Base-by-base conservation (phyloP, 2,797 vertebrate genomes). In the Bovichtus diacanthus region DNA sequence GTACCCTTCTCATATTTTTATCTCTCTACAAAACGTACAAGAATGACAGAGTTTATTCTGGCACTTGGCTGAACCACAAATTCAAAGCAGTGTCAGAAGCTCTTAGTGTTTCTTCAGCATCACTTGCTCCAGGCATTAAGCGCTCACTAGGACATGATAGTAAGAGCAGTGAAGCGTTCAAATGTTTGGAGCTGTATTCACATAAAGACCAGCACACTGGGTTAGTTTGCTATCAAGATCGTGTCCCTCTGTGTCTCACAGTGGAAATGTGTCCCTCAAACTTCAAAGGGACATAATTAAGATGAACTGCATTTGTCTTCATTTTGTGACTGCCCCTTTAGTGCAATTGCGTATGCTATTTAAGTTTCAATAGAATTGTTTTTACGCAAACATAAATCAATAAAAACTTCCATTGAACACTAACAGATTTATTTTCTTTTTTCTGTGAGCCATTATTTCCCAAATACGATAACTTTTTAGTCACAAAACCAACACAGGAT, bases 31-130 rank as follows among this genome's bases (percentile, higher is more conserved):
- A 75, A 61, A 63, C 62, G 62, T 49, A 11, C 1, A 63, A 50
- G 50, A 61, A 36, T 58, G 4, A 19, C 34, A 62, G 36, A 70
- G 18, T n/a, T 31, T 46, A 1, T n/a, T 54, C 21, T 43, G 31
- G 2, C 12, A 44, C 39, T 58, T 46, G 11, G 19, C 65, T 68
- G 51, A 53, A 64, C n/a, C 7, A 16, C 43, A 43, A 79, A 83
- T 58, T 65, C 27, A 66, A 58, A 71, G 77, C 54, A 21, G 25
- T 9, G 46, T 74, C 53, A 39, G 50, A 47, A 16, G 49, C 53
- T 44, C 12, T 66, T 58, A 23, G 55, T 71, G 29, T 31, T 38
- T 13, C 65, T 79, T 66, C 56, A 64, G 41, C 36, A n/a, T 43
- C 23, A 23, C 51, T 53, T 1, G 5, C 34, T 77, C 19, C 23